Percentiles rank a stretch among this genome's conserved stretches.
Conservation (phyloP, 2,888 invertebrate genomes). For the Gymnosoma rotundatum region DNA sequence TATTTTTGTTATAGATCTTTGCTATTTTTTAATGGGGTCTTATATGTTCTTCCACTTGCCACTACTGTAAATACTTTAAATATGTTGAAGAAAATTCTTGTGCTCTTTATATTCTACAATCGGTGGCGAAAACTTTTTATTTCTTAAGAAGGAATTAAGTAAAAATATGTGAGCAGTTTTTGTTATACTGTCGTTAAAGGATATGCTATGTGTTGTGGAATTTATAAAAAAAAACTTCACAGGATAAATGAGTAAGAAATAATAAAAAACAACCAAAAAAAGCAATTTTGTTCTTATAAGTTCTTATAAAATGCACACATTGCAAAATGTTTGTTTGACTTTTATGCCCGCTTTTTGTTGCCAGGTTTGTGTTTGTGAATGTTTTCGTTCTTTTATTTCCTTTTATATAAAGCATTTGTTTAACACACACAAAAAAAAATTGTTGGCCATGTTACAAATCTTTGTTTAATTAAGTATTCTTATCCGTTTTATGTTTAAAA, state of each 20-base stretch:
- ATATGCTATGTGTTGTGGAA: not conserved
- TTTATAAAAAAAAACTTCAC: slow-evolving; percentile 25
- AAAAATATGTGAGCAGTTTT: no score
- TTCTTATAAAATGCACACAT: slow-evolving; percentile 53
- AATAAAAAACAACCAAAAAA: not conserved
- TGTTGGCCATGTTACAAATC: slow-evolving; percentile 55
- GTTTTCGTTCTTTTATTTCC: slow-evolving; percentile 7
- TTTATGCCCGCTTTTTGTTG: slow-evolving; percentile 40
- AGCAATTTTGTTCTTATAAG: slow-evolving; percentile 37
- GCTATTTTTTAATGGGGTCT: slow-evolving; percentile 56
- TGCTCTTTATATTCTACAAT: not conserved
- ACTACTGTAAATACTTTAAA: not conserved
- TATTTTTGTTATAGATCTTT: slow-evolving; percentile 44
- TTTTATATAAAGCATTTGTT: slow-evolving; percentile 28
- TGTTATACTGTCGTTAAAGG: not conserved
- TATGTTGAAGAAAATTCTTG: no score
- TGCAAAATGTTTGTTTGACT: slow-evolving; percentile 58
- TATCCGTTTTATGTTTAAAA: slow-evolving; percentile 18
- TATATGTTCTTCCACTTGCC: slow-evolving; percentile 6
- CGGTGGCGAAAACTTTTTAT: not conserved
- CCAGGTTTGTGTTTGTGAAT: no score
- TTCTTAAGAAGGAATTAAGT: no score
- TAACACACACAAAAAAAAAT: slow-evolving; percentile 20
- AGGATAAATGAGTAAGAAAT: not conserved
- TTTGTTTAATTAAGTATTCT: slow-evolving; percentile 58